Base-by-base conservation (phyloP, 2,888 invertebrate species). In the Lypha dubia region DNA sequence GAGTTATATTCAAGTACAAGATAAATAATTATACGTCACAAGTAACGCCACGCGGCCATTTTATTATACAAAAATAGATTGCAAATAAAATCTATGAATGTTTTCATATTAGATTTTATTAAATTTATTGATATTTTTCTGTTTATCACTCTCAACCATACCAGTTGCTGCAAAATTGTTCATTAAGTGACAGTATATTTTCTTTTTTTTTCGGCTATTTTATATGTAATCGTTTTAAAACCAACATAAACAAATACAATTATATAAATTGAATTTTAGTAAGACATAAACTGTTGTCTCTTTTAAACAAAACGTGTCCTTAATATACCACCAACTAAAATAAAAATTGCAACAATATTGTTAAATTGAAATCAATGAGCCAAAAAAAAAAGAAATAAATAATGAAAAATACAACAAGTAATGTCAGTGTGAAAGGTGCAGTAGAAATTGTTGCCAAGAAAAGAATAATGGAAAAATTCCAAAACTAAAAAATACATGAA, bases 241-340 rank as follows among this genome's bases (percentile, higher is more conserved):
- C n/a, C 13, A 46, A 58, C 24, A 13, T 13, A 49, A 5, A 20
- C 32, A 53, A 70, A 11, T 62, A 53, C 70, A 70, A 70, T 71
- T 71, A 71, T 56, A 71, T 79, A 71, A 79, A 79, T 63, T 79
- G 79, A 79, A 79, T 79, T 71, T 71, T 53, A 71, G 53, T 71
- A 56, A 71, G 79, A 79, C 79, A 70, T 44, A 79, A 79, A 62
- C 41, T 79, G 46, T 60, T 79, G 44, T 51, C 77, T 35, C 53
- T 24, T 62, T 63, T n/a, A 53, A 46, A 79, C 53, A 35, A 60
- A 71, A 63, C 53, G 53, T 79, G 62, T 70, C 51, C 70, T 62
- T 53, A 51, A 79, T 35, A 63, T 79, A 9, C 46, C 38, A 71
- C 35, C 71, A 56, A 56, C 15, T 65, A 13, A 53, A 56, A 79